Evolutionary conservation across 1,140 invertebrate species (phyloP).

Genomic region (Latrodectus geometricus): DNA sequence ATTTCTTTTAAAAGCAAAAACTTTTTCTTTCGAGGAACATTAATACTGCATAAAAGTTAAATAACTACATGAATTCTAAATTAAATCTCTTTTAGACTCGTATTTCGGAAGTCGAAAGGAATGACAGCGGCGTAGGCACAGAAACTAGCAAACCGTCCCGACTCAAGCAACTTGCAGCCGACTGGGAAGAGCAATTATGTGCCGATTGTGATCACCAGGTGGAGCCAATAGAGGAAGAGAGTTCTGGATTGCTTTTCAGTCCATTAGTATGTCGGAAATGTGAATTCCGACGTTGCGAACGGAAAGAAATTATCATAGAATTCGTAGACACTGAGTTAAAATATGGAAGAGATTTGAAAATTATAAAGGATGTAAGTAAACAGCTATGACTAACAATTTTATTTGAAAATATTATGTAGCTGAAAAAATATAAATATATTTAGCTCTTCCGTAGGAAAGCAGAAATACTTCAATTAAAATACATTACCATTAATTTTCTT

Average conservation of each 20-base stretch:
- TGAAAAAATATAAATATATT: too few relatives aligned
- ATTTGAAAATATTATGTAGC: too few relatives aligned
- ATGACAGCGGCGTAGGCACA: constrained; percentile 92
- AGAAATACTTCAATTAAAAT: background rate
- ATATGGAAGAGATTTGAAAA: constrained; percentile 50
- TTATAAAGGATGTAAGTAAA: constrained; percentile 70
- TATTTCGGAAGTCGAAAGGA: constrained; percentile 80
- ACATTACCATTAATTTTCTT: too few relatives aligned
- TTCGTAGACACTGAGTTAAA: constrained; percentile 95
- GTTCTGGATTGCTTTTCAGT: constrained; percentile 51
- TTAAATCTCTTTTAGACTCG: constrained; percentile 54
- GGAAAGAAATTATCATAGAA: constrained; percentile 94
- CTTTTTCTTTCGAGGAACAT: too few relatives aligned
- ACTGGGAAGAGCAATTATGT: constrained; percentile 69
- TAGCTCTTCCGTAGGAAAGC: background rate
- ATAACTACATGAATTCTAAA: too few relatives aligned
- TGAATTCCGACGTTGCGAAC: constrained; percentile 84
- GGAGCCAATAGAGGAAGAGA: constrained; percentile 68
- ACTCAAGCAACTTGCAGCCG: constrained; percentile 57
- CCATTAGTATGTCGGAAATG: constrained; percentile 83
- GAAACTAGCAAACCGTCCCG: constrained; percentile 85
- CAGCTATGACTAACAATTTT: too few relatives aligned
- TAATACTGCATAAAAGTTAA: too few relatives aligned
- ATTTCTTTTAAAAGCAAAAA: too few relatives aligned
- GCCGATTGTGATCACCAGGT: constrained; percentile 82